Evolutionary conservation across 2,113 vertebrate species (phyloP).

Genomic region (Cariama cristata): DNA sequence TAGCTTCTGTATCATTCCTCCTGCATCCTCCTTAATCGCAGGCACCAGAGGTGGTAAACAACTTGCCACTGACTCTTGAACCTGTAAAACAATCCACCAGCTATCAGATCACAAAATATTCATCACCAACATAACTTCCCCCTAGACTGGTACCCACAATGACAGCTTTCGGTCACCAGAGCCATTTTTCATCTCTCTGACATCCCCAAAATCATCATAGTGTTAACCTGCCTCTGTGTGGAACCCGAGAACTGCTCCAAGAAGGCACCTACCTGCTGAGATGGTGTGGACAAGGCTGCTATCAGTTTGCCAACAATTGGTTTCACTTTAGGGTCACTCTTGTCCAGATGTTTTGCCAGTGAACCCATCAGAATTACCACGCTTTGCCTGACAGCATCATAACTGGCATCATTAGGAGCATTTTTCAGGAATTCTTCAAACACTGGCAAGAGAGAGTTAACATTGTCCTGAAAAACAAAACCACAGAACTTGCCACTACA

Average conservation of each 20-base stretch:
- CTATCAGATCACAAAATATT: neutral
- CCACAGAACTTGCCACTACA: constrained; percentile 46
- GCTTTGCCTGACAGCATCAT: constrained; percentile 95
- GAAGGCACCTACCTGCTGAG: constrained; percentile 92
- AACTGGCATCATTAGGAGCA: constrained; percentile 95
- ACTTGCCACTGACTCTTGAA: constrained; percentile 95
- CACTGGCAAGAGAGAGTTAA: constrained; percentile 93
- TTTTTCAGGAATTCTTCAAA: constrained; percentile 97
- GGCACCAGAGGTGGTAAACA: constrained; percentile 95
- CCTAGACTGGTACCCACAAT: neutral
- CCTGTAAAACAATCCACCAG: constrained; percentile 73
- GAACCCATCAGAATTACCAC: constrained; percentile 99
- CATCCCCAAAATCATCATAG: neutral
- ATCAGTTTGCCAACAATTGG: constrained; percentile 98
- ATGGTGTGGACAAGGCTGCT: constrained; percentile 93
- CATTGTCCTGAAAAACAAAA: constrained; percentile 87
- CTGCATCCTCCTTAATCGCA: constrained; percentile 95
- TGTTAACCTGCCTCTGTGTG: neutral
- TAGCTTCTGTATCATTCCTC: constrained; percentile 92
- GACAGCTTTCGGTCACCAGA: neutral
- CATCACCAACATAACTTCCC: neutral
- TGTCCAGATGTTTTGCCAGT: constrained; percentile 97
- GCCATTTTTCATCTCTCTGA: neutral
- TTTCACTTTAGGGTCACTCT: constrained; percentile 97
- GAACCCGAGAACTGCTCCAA: neutral